Conservation (phyloP, 92 coral and sea anemone genomes). For the Phenganax stokvisi region DNA sequence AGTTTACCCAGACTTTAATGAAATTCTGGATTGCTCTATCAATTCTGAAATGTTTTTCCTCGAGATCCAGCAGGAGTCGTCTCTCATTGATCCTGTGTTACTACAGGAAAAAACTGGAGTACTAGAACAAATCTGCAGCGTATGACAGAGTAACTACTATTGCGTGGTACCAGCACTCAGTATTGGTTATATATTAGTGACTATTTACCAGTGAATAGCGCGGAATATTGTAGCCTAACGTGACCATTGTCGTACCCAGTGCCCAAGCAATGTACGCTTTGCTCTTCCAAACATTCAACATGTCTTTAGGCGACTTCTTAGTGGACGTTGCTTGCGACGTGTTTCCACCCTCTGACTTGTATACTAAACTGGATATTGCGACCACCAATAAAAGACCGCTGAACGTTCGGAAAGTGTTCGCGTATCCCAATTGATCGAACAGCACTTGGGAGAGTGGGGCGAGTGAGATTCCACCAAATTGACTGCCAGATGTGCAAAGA, state of each 20-base stretch:
- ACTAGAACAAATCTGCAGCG: background rate
- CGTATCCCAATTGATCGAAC: constrained; percentile 63
- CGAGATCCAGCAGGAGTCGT: too few relatives aligned
- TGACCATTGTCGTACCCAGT: constrained; percentile 66
- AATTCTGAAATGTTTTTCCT: too few relatives aligned
- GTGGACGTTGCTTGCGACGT: constrained; percentile 27
- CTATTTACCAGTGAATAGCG: constrained; percentile 76
- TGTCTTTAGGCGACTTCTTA: constrained; percentile 31
- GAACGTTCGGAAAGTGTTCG: constrained; percentile 62
- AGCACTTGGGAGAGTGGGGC: constrained; percentile 76
- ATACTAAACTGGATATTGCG: constrained; percentile 67
- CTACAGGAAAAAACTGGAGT: too few relatives aligned
- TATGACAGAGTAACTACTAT: background rate
- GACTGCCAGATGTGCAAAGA: constrained; percentile 86
- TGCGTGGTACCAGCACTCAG: background rate
- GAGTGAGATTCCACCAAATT: constrained; percentile 74
- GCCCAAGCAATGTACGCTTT: constrained; percentile 84
- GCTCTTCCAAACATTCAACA: constrained; percentile 62
- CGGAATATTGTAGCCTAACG: constrained; percentile 87
- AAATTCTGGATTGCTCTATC: too few relatives aligned
- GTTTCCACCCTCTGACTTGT: constrained; percentile 43
- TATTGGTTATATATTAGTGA: too few relatives aligned
- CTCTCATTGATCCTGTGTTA: too few relatives aligned
- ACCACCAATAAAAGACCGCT: constrained; percentile 59
- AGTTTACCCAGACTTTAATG: too few relatives aligned